Evolutionary conservation across 2,113 vertebrate genomes (phyloP), one percentile per base, ranked within the genome.

Genomic region (Nestor notabilis): DNA sequence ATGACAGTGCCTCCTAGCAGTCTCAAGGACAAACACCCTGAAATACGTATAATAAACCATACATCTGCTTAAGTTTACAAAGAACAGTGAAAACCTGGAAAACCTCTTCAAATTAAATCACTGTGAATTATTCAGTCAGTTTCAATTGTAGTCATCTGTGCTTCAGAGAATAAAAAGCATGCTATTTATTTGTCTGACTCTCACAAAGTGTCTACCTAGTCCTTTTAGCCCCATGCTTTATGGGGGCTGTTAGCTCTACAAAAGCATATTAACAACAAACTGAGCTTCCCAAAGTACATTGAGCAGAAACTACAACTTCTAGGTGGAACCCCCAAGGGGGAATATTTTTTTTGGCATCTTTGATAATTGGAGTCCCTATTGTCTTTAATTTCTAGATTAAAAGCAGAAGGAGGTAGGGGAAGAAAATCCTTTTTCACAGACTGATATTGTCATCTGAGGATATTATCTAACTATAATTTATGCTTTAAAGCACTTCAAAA

Each of bases 401-500:
- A 87, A 86, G 83, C 55, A 91, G 74, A n/a, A 83, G 21, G 56
- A 90, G 77, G 52, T 61, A 49, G 56, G 31, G 56, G 89, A 96
- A 93, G 47, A 84, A 82, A 93, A 85, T 87, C 71, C 29, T 92
- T 93, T 96, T 93, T 46, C 77, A 93, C 55, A 75, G 83, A 47
- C 28, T 29, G 69, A 58, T 83, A 64, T 77, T 85, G 83, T 74
- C 72, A 90, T 83, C 92, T 72, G 78, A 94, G n/a, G 31, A 83
- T 91, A 93, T 76, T 74, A 70, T 96, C 83, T 90, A 63, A 74
- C 65, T 60, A 17, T 71, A 86, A 94, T 92, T 94, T 80, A 79
- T 95, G 81, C 75, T 92, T 80, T 84, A 69, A 78, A 91, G 52
- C 46, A 56, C 86, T 96, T 96, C 87, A 95, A 76, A 96, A 89